Conservation (phyloP, 2,797 vertebrate species). For the Gallinago solitaria region DNA sequence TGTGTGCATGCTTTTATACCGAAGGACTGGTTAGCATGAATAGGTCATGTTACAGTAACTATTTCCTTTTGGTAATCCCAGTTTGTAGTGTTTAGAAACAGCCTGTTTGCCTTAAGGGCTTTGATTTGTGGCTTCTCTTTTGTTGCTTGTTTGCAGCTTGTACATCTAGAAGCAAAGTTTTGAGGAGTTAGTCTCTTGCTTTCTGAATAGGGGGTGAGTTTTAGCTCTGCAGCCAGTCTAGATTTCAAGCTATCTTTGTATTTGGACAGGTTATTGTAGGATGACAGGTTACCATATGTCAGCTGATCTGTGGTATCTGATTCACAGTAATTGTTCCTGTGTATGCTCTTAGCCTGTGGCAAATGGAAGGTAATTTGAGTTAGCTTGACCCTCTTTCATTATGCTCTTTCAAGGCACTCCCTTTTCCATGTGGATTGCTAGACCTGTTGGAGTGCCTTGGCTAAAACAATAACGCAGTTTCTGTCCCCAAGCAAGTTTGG, state of each 20-base stretch:
- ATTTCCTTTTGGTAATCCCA: slow-evolving; percentile 24
- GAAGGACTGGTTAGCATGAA: background rate
- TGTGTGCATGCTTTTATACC: background rate
- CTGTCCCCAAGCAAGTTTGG: background rate
- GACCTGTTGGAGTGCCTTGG: slow-evolving; percentile 10
- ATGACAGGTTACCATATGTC: slow-evolving; percentile 59
- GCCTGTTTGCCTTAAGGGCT: background rate
- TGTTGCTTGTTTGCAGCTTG: background rate
- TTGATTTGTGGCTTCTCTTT: background rate
- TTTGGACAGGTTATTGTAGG: slow-evolving; percentile 37
- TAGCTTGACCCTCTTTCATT: slow-evolving; percentile 58
- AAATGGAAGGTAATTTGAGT: slow-evolving; percentile 67
- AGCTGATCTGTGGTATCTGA: slow-evolving; percentile 67
- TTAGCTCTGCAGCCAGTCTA: background rate
- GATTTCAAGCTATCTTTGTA: slow-evolving; percentile 35
- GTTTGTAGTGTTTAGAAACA: slow-evolving; percentile 12
- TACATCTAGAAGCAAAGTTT: background rate
- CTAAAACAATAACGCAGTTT: background rate
- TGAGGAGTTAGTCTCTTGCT: background rate
- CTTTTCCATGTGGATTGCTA: slow-evolving; percentile 19
- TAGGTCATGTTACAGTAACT: background rate
- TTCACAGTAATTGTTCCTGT: slow-evolving; percentile 57
- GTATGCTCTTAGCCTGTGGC: slow-evolving; percentile 54
- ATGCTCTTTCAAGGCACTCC: slow-evolving; percentile 31
- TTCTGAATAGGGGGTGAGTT: background rate